These are phyloP conservation scores for Seira sanloemensis DNA, from an alignment of 2,888 invertebrate genomes.

Conservation along the genomic window DNA sequence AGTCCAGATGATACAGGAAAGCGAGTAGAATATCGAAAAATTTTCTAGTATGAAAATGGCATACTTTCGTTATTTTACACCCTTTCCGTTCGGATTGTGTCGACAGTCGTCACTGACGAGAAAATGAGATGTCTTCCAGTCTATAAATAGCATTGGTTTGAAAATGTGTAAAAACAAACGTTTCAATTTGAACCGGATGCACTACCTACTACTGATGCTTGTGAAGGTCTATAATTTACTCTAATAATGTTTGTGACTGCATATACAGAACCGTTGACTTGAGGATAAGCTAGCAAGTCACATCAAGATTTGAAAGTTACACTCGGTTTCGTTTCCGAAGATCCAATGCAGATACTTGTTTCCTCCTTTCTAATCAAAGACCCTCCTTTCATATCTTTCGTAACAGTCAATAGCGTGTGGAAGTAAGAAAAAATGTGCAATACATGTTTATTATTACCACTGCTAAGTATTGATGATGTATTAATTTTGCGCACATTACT, in stretches of 20 bases:
- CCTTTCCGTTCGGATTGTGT: not conserved
- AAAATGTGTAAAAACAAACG: not conserved
- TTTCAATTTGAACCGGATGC: not conserved
- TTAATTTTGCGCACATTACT: too few species aligned
- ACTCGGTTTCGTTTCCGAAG: too few species aligned
- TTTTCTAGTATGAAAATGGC: not conserved
- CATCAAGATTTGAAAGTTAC: too few species aligned
- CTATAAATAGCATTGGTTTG: not conserved
- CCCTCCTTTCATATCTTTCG: not conserved
- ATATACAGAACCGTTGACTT: too few species aligned
- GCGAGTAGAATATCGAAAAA: not conserved
- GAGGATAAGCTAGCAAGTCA: too few species aligned
- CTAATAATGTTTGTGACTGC: too few species aligned
- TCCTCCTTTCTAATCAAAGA: not conserved
- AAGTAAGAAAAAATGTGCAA: too few species aligned
- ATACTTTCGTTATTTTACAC: not conserved
- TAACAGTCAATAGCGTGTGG: too few species aligned
- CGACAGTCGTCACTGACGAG: not conserved
- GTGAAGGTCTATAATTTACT: too few species aligned
- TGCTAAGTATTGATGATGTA: too few species aligned
- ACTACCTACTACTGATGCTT: too few species aligned
- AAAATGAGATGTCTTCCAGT: not conserved
- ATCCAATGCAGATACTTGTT: not conserved
- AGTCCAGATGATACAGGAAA: constrained; percentile 39
- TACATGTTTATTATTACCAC: too few species aligned